Percentiles rank a stretch among this genome's conserved stretches.
phyloP scores from a whole-genome alignment of 1,140 invertebrate species.

The Drosophila busckii region DNA sequence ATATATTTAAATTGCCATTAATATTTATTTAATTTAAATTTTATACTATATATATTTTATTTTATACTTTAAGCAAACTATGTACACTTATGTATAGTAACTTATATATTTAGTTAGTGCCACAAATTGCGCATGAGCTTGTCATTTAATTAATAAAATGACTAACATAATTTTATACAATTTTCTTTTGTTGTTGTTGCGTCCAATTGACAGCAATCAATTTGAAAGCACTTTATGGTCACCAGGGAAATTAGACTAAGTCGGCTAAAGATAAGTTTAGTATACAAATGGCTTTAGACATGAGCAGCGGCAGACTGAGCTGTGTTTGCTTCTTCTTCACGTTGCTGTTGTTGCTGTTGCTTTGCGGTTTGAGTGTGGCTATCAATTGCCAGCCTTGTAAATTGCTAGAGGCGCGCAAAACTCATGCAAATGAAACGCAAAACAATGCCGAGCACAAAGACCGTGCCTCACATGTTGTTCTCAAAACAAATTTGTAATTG shows the following conservation, averaged over 20 bases:
- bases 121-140: conserved; percentile 13
- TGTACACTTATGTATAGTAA: too few relatives aligned
- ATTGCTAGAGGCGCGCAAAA: conserved; percentile 55
- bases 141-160: conserved; percentile 43
- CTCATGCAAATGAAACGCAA: conserved; percentile 44
- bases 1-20: too few relatives aligned
- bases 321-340: neutral
- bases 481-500: too few relatives aligned
- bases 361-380: conserved; percentile 8
- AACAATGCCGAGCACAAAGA: conserved; percentile 8
- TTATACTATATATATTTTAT: too few relatives aligned
- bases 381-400: conserved; percentile 68
- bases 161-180: conserved; percentile 10
- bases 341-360: conserved; percentile 25
- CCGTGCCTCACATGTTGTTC: conserved; percentile 14
- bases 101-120: neutral
- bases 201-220: too few relatives aligned
- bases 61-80: too few relatives aligned
- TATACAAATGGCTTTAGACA: conserved; percentile 42
- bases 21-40: too few relatives aligned
- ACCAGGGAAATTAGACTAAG: conserved; percentile 54
- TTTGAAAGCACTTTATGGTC: conserved; percentile 44
- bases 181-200: too few relatives aligned
- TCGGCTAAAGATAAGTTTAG: conserved; percentile 34
- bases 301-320: conserved; percentile 32